Evolutionary conservation across 1,140 invertebrate species (phyloP).

Genomic region (Penaeus chinensis): DNA sequence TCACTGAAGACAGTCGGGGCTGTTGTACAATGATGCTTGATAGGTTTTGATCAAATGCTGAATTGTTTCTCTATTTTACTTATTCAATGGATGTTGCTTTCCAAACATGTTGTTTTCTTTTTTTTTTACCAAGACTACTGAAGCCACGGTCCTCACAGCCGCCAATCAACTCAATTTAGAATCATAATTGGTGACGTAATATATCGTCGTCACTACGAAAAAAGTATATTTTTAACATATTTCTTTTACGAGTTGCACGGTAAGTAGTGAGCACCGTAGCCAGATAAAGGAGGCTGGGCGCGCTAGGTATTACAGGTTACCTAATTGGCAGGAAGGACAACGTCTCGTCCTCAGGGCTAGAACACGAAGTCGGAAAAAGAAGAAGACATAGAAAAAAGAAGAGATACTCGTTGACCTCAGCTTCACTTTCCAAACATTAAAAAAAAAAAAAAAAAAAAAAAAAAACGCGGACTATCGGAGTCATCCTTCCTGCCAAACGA

Average conservation of each 20-base stretch:
- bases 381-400: no score
- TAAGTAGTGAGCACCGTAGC: background rate
- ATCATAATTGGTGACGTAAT: no score
- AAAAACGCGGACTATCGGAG: no score
- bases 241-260: no score
- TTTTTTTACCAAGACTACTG: slow-evolving; percentile 54
- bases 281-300: slow-evolving; percentile 11
- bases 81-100: slow-evolving; percentile 30
- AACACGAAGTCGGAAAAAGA: background rate
- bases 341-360: slow-evolving; percentile 4
- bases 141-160: background rate
- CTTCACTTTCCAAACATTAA: no score
- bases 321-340: background rate
- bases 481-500: no score
- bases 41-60: slow-evolving; percentile 21
- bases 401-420: no score
- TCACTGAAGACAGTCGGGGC: background rate
- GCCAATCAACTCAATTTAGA: no score
- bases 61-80: slow-evolving; percentile 14
- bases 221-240: no score
- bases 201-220: background rate
- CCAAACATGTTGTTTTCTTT: slow-evolving; percentile 23
- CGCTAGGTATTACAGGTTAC: background rate
- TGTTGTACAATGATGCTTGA: background rate
- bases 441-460: no score